Evolutionary conservation across 2,888 invertebrate species (phyloP), one percentile per base, ranked within the genome.

Genomic region (Pollenia amentaria): DNA sequence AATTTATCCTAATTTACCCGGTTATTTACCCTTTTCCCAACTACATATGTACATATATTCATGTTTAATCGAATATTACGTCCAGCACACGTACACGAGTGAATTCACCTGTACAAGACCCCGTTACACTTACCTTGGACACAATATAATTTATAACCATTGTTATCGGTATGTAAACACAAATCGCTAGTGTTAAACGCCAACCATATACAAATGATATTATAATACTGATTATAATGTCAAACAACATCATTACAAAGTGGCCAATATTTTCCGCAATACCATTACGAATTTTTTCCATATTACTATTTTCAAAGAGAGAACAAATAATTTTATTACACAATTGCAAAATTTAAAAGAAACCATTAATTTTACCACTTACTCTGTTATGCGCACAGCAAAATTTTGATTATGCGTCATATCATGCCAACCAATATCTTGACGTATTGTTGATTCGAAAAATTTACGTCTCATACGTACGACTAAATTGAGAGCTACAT

Each of bases 221-320:
- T 95, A 95, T 91, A 95, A 94, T 91, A 95, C 94, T 93, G 95
- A 97, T 92, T 46, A 93, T 86, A 72, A 93, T 93, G 7, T 92
- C 91, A 40, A 93, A 89, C 7, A 93, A 88, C 77, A 93, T 85
- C 91, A 96, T 97, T 0, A 96, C 93, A 89, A 97, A 95, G 91
- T 97, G 96, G 0, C 96, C 96, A 18, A 97, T 95, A 93, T 98
- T 98, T 92, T 97, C 97, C 0, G 97, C 97, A 48, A 97, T 97
- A 3, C 97, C 97, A 90, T 97, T 97, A 84, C 97, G 96, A 90
- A 97, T 95, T 92, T 96, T 96, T 90, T 96, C 96, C 88, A 97
- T 94, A 90, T 97, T 96, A 90, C 97, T 96, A 90, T 11, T 93
- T 89, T 80, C 6, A 18, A 21, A 12, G 67, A 67, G 62, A 51